These are phyloP conservation scores for Vireo griseus DNA, from an alignment of 2,797 vertebrate species.

Conservation along the genomic window DNA sequence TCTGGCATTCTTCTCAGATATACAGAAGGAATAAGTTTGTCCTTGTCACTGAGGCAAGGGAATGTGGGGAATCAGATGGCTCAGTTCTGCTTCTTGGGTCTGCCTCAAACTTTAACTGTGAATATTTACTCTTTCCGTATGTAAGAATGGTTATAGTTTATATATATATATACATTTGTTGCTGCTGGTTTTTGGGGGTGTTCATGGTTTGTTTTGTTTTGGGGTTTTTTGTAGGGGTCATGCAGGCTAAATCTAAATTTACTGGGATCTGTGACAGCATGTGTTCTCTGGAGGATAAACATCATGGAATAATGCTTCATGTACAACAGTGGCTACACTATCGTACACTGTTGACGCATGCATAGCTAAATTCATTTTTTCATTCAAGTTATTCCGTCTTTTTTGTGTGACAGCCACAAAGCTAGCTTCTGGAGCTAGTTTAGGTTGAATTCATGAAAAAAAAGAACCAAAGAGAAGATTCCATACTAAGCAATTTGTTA, in stretches of 20 bases:
- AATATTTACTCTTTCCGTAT: neutral
- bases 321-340: fast-evolving
- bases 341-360: neutral
- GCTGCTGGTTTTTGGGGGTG: fast-evolving
- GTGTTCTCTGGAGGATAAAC: neutral
- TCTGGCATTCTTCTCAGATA: neutral
- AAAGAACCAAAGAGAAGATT: neutral
- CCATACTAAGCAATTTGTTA: neutral
- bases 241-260: neutral
- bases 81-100: neutral
- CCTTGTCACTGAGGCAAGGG: neutral
- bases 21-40: neutral
- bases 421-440: neutral
- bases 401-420: neutral
- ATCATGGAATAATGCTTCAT: neutral
- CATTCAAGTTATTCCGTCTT: neutral
- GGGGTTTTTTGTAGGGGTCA: neutral
- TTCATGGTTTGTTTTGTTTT: fast-evolving
- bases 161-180: neutral
- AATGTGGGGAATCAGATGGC: neutral
- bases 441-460: neutral
- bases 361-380: neutral
- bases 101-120: neutral
- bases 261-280: neutral
- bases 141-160: neutral